Percentiles rank a stretch among this genome's conserved stretches.
Conservation (phyloP, 2,797 vertebrate species). For the Masticophis lateralis region DNA sequence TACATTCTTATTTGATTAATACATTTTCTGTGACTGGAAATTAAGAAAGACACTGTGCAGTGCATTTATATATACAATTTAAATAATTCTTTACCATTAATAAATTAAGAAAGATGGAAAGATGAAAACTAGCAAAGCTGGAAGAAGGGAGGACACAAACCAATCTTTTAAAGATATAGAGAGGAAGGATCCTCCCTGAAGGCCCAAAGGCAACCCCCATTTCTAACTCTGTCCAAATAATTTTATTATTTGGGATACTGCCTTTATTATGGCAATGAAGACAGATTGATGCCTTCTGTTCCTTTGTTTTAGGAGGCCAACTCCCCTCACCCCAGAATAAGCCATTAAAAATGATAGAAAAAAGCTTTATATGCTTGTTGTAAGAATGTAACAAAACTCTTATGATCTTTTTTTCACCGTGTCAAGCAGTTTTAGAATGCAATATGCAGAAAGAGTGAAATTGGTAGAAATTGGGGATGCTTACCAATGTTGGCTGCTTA, state of each 20-base stretch:
- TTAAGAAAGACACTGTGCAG: neutral
- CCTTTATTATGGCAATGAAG: slow-evolving; percentile 9
- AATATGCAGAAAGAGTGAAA: neutral
- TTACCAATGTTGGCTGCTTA: neutral
- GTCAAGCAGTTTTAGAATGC: neutral
- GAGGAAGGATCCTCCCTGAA: neutral
- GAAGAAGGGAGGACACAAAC: neutral
- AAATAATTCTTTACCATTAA: neutral
- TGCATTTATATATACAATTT: neutral
- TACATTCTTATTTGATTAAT: neutral
- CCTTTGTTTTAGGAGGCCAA: neutral
- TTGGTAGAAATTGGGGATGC: neutral
- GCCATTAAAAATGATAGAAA: neutral
- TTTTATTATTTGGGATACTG: neutral
- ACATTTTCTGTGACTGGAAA: neutral
- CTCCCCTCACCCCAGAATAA: neutral
- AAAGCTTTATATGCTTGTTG: neutral
- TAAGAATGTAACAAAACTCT: neutral
- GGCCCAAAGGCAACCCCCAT: no score
- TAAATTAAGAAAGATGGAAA: neutral
- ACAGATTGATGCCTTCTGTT: neutral
- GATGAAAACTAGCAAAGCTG: neutral
- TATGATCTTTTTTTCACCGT: neutral
- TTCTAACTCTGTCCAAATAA: neutral
- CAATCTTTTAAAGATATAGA: neutral